Base-by-base conservation (phyloP, 2,113 vertebrate genomes). In the Syrrhaptes paradoxus region DNA sequence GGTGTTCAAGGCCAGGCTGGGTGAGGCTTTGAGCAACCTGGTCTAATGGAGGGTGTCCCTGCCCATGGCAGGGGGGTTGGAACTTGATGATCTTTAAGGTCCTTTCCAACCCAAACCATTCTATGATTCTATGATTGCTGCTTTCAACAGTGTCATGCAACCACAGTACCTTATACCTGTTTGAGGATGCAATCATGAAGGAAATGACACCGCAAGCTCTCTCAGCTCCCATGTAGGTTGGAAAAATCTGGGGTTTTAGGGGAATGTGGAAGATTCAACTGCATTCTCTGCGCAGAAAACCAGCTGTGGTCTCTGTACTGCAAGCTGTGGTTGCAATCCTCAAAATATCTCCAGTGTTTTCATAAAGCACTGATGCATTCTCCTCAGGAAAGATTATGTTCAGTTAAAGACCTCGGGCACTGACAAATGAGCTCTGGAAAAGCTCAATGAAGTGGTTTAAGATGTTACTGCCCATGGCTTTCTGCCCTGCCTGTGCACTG, bases 211-310 rank as follows among this genome's bases (percentile, higher is more conserved):
- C 25, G 19, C 9, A 49, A 14, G 10, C 19, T 73, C 29, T 57
- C 4, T 0, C 58, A 72, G 18, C 24, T 65, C 25, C 68, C 57
- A 9, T 20, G 10, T 0, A 0, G 14, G 24, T 11, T 76, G 38
- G n/a, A 73, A 13, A 49, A 1, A 3, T 31, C 46, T 12, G 9
- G 29, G 3, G 4, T 4, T 90, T 78, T 54, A 36, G 22, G 41
- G 32, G 10, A 73, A 74, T 25, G 4, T 21, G 31, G 22, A 83
- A 93, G 22, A 74, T 62, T 38, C n/a, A 48, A 3, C 10, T 19
- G 49, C 75, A 8, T 73, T 79, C 87, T 77, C 24, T 51, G 10
- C 59, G 22, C 38, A 71, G 75, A 62, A 74, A 70, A 76, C 3
- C 63, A 92, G 17, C 54, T 85, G 49, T 68, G 43, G 5, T 83